phyloP scores from a whole-genome alignment of 2,888 invertebrate genomes.

The Eristalis pertinax region DNA sequence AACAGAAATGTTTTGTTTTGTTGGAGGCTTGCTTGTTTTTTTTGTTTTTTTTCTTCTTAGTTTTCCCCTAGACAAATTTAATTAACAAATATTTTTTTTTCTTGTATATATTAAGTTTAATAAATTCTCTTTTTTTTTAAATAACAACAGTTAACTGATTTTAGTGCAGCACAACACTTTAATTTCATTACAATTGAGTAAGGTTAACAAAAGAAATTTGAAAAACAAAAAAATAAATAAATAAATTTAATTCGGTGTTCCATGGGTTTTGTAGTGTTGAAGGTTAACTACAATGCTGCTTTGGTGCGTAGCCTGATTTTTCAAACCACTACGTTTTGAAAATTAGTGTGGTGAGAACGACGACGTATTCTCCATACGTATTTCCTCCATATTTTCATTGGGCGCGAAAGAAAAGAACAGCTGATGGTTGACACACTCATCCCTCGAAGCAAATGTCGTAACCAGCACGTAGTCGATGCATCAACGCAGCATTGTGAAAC shows the following conservation, averaged over 20 bases:
- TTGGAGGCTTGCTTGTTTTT: constrained; percentile 1
- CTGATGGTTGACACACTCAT: no score
- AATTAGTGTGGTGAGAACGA: no score
- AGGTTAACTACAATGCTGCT: background rate
- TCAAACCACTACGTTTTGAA: no score
- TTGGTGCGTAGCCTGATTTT: no score
- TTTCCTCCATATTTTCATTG: no score
- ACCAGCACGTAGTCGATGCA: no score
- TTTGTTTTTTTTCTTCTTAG: constrained; percentile 2
- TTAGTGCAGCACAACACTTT: constrained; percentile 23
- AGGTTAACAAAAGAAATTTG: background rate
- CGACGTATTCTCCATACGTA: no score
- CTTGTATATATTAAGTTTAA: constrained; percentile 22
- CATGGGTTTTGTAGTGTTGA: background rate
- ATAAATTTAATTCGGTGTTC: background rate
- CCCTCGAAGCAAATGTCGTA: no score
- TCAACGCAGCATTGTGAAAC: no score
- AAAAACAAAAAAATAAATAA: background rate
- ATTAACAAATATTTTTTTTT: constrained; percentile 4
- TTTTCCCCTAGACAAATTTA: constrained; percentile 23
- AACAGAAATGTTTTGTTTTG: background rate
- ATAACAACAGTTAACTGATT: constrained; percentile 38
- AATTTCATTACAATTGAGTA: background rate
- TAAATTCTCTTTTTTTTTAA: constrained; percentile 24
- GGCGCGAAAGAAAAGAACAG: no score